These are phyloP conservation scores for Chrysaora quinquecirrha DNA, from an alignment of 30 jellyfish, hydroid and myxozoan genomes.

Conservation along the genomic window DNA sequence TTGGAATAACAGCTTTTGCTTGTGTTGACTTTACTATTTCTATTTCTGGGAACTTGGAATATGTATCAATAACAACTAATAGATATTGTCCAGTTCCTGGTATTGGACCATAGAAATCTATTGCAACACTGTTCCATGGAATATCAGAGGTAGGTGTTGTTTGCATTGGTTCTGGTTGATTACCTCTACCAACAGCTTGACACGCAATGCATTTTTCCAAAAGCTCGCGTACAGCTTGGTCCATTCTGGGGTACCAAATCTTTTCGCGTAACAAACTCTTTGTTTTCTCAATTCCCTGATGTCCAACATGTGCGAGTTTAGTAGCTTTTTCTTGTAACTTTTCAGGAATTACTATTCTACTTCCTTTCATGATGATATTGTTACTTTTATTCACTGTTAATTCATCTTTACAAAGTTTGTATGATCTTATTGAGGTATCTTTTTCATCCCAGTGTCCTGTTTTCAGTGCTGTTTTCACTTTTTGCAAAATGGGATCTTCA, in stretches of 20 bases:
- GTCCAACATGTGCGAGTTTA: background rate
- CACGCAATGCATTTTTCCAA: background rate
- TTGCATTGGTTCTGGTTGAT: background rate
- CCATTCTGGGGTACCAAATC: background rate
- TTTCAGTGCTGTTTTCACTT: background rate
- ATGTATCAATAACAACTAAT: too few relatives aligned
- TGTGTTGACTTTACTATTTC: too few relatives aligned
- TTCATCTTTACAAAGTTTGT: background rate
- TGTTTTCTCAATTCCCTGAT: background rate
- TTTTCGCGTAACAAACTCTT: background rate
- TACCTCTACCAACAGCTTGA: background rate
- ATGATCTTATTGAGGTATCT: background rate
- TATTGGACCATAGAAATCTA: too few relatives aligned
- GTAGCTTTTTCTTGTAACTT: background rate
- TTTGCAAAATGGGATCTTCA: too few relatives aligned
- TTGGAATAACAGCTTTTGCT: too few relatives aligned
- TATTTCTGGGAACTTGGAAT: too few relatives aligned
- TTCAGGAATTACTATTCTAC: background rate
- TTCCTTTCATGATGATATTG: background rate
- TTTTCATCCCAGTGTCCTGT: constrained; percentile 1
- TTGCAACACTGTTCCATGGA: too few relatives aligned
- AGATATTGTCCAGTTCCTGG: too few relatives aligned
- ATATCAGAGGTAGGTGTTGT: too few relatives aligned
- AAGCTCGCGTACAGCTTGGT: background rate
- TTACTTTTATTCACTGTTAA: background rate